Base-by-base conservation (phyloP, 2,113 vertebrate species). In the Turnix velox region DNA sequence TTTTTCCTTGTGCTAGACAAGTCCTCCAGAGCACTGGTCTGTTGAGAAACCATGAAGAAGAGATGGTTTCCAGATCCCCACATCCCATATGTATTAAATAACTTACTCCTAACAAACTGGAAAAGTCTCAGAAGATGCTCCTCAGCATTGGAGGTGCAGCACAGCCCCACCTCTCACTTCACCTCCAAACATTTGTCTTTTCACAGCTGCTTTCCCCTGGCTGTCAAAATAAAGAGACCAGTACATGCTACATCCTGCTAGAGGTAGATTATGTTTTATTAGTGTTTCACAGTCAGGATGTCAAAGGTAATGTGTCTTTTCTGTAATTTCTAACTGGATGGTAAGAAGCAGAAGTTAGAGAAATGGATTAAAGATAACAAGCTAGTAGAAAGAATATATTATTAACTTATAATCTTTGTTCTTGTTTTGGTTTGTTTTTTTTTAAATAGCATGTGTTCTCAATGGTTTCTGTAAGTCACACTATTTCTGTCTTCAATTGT, bases 311-410 rank as follows among this genome's bases (percentile, higher is more conserved):
- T 68, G 72, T 58, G 23, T 69, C 27, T 48, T 88, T 94, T 90
- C 66, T 93, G 49, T 30, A 75, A 86, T 62, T 72, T 91, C 66
- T 35, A 37, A 80, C 72, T n/a, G 62, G 84, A 31, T 28, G 16
- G 37, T 80, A n/a, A 92, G 23, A 91, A 65, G 43, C 12, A 55
- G 35, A 96, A 91, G 49, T 52, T 86, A 66, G 45, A 72, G 45
- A 94, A 91, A 30, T 31, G 40, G 65, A 79, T 57, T 43, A 88
- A 95, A 89, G 91, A 37, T 49, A 84, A 82, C 42, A 96, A 69
- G 22, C 66, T 72, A 46, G 69, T 49, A 67, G 35, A 68, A 6
- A 79, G 2, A 91, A 55, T 12, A 74, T 66, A 66, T 90, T 88
- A 93, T 89, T 95, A 78, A 18, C 48, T 81, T 80, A 30, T 57